These are phyloP conservation scores for Triplophysa dalaica DNA, from an alignment of 2,113 vertebrate species.

Conservation along the genomic window DNA sequence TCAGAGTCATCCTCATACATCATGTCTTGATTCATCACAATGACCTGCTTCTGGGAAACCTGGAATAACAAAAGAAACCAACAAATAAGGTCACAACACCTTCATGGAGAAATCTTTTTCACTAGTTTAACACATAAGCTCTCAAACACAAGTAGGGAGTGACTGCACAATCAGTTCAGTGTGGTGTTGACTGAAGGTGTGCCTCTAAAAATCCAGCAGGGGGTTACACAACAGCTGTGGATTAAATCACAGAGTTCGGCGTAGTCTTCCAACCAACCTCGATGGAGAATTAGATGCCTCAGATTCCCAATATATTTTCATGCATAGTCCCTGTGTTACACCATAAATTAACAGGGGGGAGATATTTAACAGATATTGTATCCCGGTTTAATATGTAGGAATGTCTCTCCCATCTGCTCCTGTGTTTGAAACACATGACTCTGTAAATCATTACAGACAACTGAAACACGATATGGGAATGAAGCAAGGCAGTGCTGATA, in stretches of 20 bases:
- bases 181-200: slow-evolving; percentile 46
- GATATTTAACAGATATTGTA: background rate
- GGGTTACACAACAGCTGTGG: slow-evolving; percentile 27
- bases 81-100: background rate
- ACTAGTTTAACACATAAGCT: background rate
- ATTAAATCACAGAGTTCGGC: slow-evolving; percentile 1
- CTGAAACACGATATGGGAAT: slow-evolving; percentile 28
- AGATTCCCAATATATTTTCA: background rate
- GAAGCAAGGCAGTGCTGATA: slow-evolving; percentile 18
- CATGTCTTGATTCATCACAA: slow-evolving; percentile 72
- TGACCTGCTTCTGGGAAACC: slow-evolving; percentile 68
- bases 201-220: slow-evolving; percentile 12
- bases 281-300: background rate
- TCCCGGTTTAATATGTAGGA: background rate
- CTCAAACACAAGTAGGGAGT: background rate
- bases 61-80: slow-evolving; percentile 52
- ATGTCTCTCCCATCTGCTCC: slow-evolving; percentile 9
- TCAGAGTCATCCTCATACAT: slow-evolving; percentile 77
- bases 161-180: slow-evolving; percentile 19
- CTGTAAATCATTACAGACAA: slow-evolving; percentile 39
- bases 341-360: background rate
- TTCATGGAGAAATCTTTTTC: background rate
- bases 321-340: background rate
- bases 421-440: slow-evolving; percentile 28
- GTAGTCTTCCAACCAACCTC: background rate